Conservation (phyloP, 2,888 invertebrate genomes). For the Odontothrips loti region DNA sequence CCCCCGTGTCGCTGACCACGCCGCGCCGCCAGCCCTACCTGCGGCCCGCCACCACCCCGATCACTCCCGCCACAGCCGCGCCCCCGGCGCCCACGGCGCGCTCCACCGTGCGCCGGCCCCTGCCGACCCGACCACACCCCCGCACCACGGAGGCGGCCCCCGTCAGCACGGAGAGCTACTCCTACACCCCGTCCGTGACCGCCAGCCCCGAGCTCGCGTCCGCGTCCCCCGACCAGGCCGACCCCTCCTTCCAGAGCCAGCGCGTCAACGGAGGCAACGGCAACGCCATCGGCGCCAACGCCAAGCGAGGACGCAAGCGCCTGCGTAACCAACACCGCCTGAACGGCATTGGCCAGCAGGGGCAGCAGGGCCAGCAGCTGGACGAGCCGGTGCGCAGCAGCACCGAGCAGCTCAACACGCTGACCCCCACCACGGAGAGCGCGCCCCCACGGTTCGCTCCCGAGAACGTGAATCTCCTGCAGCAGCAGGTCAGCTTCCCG, state of each 20-base stretch:
- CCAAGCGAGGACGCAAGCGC: background rate
- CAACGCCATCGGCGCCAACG: background rate
- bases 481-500: background rate
- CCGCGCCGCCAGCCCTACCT: conserved; percentile 14
- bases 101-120: background rate
- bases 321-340: conserved; percentile 18
- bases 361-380: background rate
- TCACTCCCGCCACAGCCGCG: background rate
- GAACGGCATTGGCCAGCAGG: background rate
- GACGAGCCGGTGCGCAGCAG: conserved; percentile 12
- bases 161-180: background rate
- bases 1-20: conserved; percentile 2
- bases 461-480: background rate
- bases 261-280: background rate
- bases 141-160: conserved; percentile 12
- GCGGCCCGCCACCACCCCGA: conserved; percentile 1
- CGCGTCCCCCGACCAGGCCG: conserved; percentile 10
- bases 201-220: conserved; percentile 15
- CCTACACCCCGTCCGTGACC: background rate
- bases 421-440: background rate
- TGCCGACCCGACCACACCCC: background rate
- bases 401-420: conserved; percentile 3
- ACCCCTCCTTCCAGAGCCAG: conserved; percentile 21
- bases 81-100: background rate
- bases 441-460: background rate